These are phyloP conservation scores for Podarcis lilfordi DNA, from an alignment of 2,797 vertebrate species.

Conservation along the genomic window DNA sequence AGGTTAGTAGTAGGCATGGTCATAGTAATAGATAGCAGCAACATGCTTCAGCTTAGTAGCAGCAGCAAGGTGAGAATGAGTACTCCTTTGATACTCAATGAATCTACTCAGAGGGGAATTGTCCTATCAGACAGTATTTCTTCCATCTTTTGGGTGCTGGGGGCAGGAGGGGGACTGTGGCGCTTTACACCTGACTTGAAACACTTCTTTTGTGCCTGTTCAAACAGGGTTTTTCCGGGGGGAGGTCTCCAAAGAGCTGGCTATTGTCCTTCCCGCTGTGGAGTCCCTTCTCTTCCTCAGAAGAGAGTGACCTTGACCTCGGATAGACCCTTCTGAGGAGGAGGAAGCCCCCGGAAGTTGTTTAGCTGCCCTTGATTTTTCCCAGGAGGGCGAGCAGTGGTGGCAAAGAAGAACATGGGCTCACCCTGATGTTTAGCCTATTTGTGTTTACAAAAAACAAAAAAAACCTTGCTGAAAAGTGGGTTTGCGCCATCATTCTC, in stretches of 20 bases:
- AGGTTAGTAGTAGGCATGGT: no score
- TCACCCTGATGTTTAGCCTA: no score
- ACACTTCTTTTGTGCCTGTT: neutral
- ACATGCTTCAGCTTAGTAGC: no score
- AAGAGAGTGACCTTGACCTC: conserved; percentile 20
- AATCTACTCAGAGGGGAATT: neutral
- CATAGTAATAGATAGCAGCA: no score
- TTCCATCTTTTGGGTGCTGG: neutral
- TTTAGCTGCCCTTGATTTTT: neutral
- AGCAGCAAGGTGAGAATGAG: neutral
- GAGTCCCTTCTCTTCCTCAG: neutral
- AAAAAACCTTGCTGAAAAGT: no score
- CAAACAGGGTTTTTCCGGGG: neutral
- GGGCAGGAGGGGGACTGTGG: no score
- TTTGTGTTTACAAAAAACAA: neutral
- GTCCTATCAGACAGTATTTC: neutral
- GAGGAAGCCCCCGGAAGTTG: neutral
- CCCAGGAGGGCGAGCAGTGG: neutral
- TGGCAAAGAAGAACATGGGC: no score
- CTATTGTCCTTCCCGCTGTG: neutral
- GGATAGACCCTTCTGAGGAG: neutral
- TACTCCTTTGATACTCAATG: neutral
- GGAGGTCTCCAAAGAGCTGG: neutral
- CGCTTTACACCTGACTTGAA: neutral
- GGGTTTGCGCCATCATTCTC: neutral